Evolutionary conservation across 2,888 invertebrate genomes (phyloP).

Genomic region (Crepidodera aurea): DNA sequence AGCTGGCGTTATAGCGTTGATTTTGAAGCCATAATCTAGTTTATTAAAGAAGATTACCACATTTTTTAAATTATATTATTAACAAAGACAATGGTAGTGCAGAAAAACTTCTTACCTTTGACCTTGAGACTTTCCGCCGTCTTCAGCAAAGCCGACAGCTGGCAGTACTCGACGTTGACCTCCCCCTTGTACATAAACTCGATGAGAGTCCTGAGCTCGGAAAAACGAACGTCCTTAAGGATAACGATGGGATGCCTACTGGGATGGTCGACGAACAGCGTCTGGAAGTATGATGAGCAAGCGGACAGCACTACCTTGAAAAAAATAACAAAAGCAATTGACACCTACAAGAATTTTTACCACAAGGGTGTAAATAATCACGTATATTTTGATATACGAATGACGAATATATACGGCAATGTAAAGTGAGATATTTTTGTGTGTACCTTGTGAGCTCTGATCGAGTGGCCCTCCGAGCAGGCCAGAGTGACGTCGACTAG

Average conservation of each 20-base stretch:
- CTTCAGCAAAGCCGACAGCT: slow-evolving; percentile 87
- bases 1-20: too few species aligned
- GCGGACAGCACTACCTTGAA: slow-evolving; percentile 84
- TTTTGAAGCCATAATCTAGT: too few species aligned
- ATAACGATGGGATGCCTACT: slow-evolving; percentile 90
- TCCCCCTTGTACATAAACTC: slow-evolving; percentile 98
- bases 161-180: slow-evolving; percentile 94
- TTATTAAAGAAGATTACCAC: too few species aligned
- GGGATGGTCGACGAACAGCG: slow-evolving; percentile 91
- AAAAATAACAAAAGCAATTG: slow-evolving; percentile 25
- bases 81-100: too few species aligned
- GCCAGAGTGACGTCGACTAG: slow-evolving; percentile 96
- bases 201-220: slow-evolving; percentile 89
- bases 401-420: too few species aligned
- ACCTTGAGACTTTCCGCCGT: slow-evolving; percentile 94
- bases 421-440: background rate
- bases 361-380: background rate
- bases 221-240: slow-evolving; percentile 91
- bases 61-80: too few species aligned
- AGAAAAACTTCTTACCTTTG: slow-evolving; percentile 70
- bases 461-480: slow-evolving; percentile 94
- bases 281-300: slow-evolving; percentile 94
- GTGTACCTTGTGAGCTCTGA: slow-evolving; percentile 82
- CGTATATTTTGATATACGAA: background rate
- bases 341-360: background rate